These are phyloP conservation scores for Elegia similella DNA, from an alignment of 2,888 invertebrate species.

Conservation along the genomic window DNA sequence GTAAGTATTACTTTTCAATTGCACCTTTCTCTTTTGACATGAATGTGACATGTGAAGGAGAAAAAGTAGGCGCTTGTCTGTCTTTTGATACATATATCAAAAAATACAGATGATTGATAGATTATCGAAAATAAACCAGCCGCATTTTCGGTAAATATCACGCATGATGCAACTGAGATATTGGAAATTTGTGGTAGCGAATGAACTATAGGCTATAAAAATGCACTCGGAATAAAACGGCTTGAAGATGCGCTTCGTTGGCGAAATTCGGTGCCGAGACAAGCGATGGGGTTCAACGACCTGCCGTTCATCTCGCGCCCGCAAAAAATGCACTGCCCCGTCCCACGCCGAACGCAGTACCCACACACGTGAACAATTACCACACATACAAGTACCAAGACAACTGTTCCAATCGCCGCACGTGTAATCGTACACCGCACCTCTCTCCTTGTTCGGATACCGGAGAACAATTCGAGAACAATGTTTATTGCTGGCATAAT, in stretches of 20 bases:
- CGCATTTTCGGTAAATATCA: neutral
- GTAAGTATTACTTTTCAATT: constrained; percentile 1
- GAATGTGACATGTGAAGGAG: constrained; percentile 1
- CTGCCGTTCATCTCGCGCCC: constrained; percentile 69
- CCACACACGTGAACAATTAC: constrained; percentile 55
- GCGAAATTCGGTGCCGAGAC: constrained; percentile 70
- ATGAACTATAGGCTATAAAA: constrained; percentile 27
- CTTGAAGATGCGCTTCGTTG: constrained; percentile 65
- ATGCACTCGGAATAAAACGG: constrained; percentile 33
- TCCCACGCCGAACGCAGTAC: constrained; percentile 75
- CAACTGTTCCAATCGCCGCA: constrained; percentile 63
- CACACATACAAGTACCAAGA: constrained; percentile 51
- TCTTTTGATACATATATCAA: neutral
- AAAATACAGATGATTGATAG: no score
- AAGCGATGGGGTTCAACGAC: constrained; percentile 66
- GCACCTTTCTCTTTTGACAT: constrained; percentile 12
- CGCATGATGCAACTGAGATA: neutral
- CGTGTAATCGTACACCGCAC: constrained; percentile 60
- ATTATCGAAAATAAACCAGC: neutral
- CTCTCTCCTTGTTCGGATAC: constrained; percentile 56
- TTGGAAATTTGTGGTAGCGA: constrained; percentile 14
- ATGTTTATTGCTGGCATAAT: constrained; percentile 50
- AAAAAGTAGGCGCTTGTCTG: neutral
- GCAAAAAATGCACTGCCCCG: constrained; percentile 80
- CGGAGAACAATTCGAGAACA: constrained; percentile 55